A percentile compares a stretch with the other conserved stretches of the same genome.
Conservation (phyloP, 2,113 vertebrate genomes). For the Urocitellus parryii region DNA sequence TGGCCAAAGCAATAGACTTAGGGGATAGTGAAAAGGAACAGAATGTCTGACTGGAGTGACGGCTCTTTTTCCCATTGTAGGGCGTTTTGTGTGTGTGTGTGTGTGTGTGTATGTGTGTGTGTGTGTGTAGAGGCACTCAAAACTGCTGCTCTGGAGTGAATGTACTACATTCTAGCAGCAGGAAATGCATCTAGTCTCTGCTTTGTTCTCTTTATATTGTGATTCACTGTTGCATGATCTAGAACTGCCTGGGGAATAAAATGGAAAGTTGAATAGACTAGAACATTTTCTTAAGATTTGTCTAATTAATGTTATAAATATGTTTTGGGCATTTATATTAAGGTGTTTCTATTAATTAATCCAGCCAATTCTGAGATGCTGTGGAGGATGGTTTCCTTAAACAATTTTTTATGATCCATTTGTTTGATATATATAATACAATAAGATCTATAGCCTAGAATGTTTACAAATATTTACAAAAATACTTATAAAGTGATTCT, state of each 20-base stretch:
- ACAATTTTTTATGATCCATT: slow-evolving; percentile 72
- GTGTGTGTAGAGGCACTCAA: background rate
- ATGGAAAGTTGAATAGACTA: background rate
- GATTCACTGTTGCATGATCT: background rate
- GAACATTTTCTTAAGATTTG: slow-evolving; percentile 62
- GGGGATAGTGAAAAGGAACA: background rate
- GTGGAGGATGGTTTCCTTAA: slow-evolving; percentile 75
- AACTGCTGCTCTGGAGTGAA: background rate
- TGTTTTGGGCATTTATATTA: slow-evolving; percentile 80
- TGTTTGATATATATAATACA: slow-evolving; percentile 64
- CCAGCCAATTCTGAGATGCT: slow-evolving; percentile 66
- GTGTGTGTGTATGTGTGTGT: too few relatives aligned
- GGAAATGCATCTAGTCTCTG: background rate
- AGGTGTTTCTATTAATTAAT: slow-evolving; percentile 78
- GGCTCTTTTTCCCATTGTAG: background rate
- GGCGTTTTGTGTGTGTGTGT: too few relatives aligned
- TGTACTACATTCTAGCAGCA: background rate
- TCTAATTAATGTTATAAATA: slow-evolving; percentile 80
- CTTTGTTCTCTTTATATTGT: background rate
- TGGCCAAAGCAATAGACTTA: slow-evolving; percentile 19
- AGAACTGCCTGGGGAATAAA: slow-evolving; percentile 27
- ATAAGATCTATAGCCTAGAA: slow-evolving; percentile 55
- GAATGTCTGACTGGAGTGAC: background rate
- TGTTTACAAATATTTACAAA: slow-evolving; percentile 31
- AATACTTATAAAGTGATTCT: background rate